phyloP scores from a whole-genome alignment of 2,113 vertebrate genomes.

The Addax nasomaculatus region DNA sequence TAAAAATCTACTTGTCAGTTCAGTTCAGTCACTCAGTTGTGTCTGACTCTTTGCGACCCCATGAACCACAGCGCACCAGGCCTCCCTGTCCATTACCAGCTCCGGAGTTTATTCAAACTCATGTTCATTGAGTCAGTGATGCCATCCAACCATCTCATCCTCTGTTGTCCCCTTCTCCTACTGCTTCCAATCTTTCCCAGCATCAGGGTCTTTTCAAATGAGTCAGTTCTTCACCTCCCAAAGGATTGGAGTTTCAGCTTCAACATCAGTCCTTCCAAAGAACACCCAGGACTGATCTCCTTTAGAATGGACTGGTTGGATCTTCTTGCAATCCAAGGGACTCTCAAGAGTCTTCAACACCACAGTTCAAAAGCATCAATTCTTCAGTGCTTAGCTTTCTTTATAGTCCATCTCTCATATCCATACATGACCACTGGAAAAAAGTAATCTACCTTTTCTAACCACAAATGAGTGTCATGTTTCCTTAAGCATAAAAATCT shows the following conservation, averaged over 20 bases:
- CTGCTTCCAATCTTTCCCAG: neutral
- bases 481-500: neutral
- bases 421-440: neutral
- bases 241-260: neutral
- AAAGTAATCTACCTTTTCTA: neutral
- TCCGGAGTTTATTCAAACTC: neutral
- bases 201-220: neutral
- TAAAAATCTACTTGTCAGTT: neutral
- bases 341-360: neutral
- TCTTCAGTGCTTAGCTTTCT: neutral
- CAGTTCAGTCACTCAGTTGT: neutral
- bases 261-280: neutral
- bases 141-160: neutral
- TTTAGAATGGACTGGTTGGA: neutral
- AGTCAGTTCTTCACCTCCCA: neutral
- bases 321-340: neutral
- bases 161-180: neutral
- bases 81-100: neutral
- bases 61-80: accelerated
- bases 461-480: neutral
- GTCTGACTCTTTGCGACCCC: accelerated
- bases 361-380: neutral
- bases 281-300: neutral
- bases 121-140: neutral
- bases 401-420: neutral